Evolutionary conservation across 2,888 invertebrate genomes (phyloP).

Genomic region (Macrostomum cliftonense): DNA sequence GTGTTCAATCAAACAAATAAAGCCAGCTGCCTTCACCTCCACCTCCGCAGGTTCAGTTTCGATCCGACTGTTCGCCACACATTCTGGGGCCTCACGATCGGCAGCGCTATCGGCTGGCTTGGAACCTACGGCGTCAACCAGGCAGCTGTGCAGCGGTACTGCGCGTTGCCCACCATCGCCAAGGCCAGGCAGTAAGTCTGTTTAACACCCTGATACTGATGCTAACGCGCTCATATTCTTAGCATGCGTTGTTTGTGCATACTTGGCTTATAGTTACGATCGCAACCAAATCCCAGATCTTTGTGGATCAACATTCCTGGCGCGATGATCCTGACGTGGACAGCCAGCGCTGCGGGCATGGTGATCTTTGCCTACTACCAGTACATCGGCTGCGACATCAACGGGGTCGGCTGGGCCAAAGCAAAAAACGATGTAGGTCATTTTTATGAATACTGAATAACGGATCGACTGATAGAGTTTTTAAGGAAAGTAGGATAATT

Average conservation of each 20-base stretch:
- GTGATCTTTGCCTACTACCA: conserved; percentile 18
- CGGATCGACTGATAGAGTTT: too few species aligned
- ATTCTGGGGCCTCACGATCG: conserved; percentile 22
- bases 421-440: too few species aligned
- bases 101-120: conserved; percentile 21
- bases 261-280: too few species aligned
- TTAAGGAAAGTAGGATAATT: too few species aligned
- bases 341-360: conserved; percentile 15
- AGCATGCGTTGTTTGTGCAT: too few species aligned
- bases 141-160: conserved; percentile 24
- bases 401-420: conserved; percentile 15
- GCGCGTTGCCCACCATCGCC: conserved; percentile 17
- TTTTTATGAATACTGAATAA: too few species aligned
- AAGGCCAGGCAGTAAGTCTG: conserved; percentile 18
- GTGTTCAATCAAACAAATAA: too few species aligned
- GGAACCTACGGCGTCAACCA: conserved; percentile 23
- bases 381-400: conserved; percentile 16
- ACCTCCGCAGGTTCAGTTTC: conserved; percentile 15
- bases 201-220: too few species aligned
- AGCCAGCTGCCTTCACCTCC: too few species aligned
- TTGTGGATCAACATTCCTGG: conserved; percentile 18
- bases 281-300: too few species aligned
- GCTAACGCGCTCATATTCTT: too few species aligned
- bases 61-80: conserved; percentile 23
- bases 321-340: neutral